Conservation (phyloP, 2,113 vertebrate genomes). For the Varanus komodoensis region DNA sequence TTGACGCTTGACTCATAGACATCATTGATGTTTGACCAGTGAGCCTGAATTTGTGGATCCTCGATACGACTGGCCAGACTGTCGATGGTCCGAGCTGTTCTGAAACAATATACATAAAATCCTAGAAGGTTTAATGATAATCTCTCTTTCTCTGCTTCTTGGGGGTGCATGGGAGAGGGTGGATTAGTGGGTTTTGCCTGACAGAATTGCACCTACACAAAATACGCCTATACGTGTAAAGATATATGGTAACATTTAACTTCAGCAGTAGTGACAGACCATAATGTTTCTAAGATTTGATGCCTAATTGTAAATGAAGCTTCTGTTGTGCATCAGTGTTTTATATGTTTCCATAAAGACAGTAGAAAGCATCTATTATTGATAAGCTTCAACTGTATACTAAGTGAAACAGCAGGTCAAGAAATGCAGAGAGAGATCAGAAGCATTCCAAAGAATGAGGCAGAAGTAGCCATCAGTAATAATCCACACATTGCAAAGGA, state of each 20-base stretch:
- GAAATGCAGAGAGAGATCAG: not conserved
- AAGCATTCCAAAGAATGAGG: not conserved
- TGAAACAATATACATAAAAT: conserved; percentile 61
- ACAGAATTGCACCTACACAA: too few species aligned
- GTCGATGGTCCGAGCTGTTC: conserved; percentile 95
- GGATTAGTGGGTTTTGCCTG: not conserved
- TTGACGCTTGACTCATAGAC: conserved; percentile 99
- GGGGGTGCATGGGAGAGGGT: not conserved
- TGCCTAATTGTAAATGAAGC: not conserved
- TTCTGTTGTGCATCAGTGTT: not conserved
- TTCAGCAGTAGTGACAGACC: not conserved
- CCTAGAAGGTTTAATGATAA: not conserved
- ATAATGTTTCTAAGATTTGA: not conserved
- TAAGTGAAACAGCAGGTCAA: not conserved
- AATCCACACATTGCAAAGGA: not conserved
- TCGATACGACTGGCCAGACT: conserved; percentile 94
- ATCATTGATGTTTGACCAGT: conserved; percentile 98
- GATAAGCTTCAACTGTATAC: not conserved
- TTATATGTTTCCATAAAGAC: not conserved
- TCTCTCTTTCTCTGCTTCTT: not conserved
- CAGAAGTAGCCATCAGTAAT: not conserved
- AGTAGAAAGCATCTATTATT: rapidly evolving
- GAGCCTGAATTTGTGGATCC: conserved; percentile 98
- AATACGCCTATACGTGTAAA: not conserved
- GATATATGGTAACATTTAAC: not conserved